These are phyloP conservation scores for Lutraria lutraria DNA, from an alignment of 2,888 invertebrate genomes.

Conservation along the genomic window DNA sequence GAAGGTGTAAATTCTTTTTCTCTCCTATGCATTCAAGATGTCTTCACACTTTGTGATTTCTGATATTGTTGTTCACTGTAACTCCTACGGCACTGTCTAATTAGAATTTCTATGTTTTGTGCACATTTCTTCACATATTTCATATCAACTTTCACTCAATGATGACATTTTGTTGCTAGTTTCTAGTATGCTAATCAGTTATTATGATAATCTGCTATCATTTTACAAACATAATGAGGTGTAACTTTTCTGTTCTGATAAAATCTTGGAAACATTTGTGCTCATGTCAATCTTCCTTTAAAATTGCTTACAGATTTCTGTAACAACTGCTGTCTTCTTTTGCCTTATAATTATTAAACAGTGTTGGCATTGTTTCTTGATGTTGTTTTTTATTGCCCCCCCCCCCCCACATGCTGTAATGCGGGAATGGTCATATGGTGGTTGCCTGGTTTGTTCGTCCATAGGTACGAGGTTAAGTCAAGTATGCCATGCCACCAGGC, in stretches of 20 bases:
- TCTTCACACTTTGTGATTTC: background rate
- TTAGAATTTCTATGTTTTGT: background rate
- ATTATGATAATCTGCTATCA: background rate
- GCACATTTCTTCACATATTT: background rate
- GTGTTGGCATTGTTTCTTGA: no score
- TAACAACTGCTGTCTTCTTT: background rate
- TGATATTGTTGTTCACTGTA: background rate
- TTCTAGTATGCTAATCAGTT: background rate
- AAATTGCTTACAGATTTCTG: background rate
- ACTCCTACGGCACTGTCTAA: background rate
- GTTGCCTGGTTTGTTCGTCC: no score
- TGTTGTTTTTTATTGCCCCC: no score
- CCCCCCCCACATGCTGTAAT: no score
- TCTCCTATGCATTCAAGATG: no score
- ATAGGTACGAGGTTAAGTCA: no score
- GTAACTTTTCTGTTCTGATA: slow-evolving; percentile 9
- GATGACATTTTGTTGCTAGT: background rate
- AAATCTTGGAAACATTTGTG: background rate
- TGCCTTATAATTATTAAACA: background rate
- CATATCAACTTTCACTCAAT: background rate
- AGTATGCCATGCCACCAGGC: no score
- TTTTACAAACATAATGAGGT: slow-evolving; percentile 16
- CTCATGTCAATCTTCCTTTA: background rate
- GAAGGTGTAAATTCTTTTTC: no score
- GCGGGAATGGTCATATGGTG: no score